Conservation (phyloP, 2,888 invertebrate genomes). For the Fragum fragum region DNA sequence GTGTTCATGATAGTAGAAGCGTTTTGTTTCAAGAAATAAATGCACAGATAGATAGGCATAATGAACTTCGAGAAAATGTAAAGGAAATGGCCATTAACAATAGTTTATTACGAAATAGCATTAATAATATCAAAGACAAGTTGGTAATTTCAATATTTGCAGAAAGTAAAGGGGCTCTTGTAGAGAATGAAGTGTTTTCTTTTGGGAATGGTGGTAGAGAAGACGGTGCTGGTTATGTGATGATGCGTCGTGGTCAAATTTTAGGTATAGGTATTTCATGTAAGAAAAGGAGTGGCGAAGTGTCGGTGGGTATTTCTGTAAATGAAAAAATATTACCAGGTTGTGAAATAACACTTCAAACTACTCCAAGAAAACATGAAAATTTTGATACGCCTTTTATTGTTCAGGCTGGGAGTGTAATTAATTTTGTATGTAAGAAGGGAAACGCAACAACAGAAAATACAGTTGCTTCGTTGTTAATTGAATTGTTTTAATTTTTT, state of each 20-base stretch:
- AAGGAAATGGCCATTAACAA: constrained; percentile 23
- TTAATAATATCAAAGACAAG: constrained; percentile 40
- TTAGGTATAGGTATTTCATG: constrained; percentile 38
- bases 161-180: constrained; percentile 38
- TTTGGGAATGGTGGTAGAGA: constrained; percentile 51
- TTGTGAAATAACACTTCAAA: constrained; percentile 45
- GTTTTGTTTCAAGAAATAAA: constrained; percentile 26
- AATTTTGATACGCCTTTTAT: constrained; percentile 45
- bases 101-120: constrained; percentile 31
- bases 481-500: constrained; percentile 41
- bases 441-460: constrained; percentile 43
- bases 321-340: constrained; percentile 39
- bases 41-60: constrained; percentile 33
- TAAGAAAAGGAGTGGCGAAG: constrained; percentile 36
- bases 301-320: constrained; percentile 39
- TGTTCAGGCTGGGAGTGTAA: constrained; percentile 46
- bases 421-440: constrained; percentile 41
- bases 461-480: constrained; percentile 46
- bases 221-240: constrained; percentile 44
- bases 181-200: constrained; percentile 36
- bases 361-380: constrained; percentile 44
- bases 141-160: constrained; percentile 44
- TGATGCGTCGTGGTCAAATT: constrained; percentile 48
- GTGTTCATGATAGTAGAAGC: constrained; percentile 34
- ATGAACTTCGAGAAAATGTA: constrained; percentile 15